Evolutionary conservation across 1,140 invertebrate genomes (phyloP), one percentile per base, ranked within the genome.

Genomic region (Delia radicum): DNA sequence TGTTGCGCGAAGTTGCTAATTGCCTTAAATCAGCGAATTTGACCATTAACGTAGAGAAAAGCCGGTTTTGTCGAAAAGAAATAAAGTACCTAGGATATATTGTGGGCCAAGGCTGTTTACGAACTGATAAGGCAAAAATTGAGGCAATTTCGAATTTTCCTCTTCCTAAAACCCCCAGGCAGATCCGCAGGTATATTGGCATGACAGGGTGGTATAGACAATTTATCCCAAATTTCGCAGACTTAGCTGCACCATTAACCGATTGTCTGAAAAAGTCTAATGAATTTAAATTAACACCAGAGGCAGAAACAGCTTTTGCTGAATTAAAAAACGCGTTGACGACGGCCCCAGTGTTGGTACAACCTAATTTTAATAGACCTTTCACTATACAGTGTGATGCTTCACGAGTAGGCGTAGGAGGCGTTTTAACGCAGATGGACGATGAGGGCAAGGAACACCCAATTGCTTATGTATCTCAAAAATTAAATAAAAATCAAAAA

Each of bases 211-310:
- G 86, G 78, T 88, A 88, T 76, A 74, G 85, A 10, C 65, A 80
- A 8, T 89, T 88, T 75, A 81, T 89, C 31, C 78, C 79, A 15
- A 79, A 88, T 78, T 89, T 88, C 77, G 79, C 87, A 0, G 62
- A 76, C 0, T 48, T 84, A 5, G 79, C 87, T 18, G 69, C 78
- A n/a, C 87, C 87, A 2, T 61, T 76, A 2, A 74, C 73, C 2
- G 31, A 77, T 10, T 72, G 26, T 10, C 62, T 13, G 29, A 13
- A 28, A 21, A n/a, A 46, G 18, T 29, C n/a, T n/a, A 78, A 74
- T 63, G 33, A 26, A 10, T 63, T 61, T 26, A 15, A 28, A 24
- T 74, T 2, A 80, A 80, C 18, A 31, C 65, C 3, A n/a, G n/a
- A n/a, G n/a, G 82, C 82, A 26, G 62, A 84, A 26, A 55, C 72